Evolutionary conservation across 2,888 invertebrate species (phyloP), one percentile per base, ranked within the genome.

Genomic region (Campaea margaritaria): DNA sequence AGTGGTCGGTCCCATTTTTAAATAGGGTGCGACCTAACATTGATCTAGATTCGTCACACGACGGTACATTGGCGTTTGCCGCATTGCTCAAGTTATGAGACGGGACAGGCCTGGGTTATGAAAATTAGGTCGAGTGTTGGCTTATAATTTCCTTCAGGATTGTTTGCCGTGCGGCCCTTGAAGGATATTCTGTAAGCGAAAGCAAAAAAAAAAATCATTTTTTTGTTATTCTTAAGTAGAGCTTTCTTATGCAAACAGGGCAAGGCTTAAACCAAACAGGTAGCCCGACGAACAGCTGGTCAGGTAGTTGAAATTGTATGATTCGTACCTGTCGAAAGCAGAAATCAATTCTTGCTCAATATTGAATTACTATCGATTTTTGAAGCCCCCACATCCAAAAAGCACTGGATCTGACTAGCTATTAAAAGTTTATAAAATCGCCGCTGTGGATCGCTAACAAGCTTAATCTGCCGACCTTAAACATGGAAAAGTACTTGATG

Each of bases 1-100:
- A 73, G 68, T 69, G 64, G 66, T 58, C 62, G 53, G 73, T 66
- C 62, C 69, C 58, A 72, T 76, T 74, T 72, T 67, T 67, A 83
- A 78, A 76, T 76, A 70, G 82, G 77, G 67, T 82, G 67, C 73
- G 83, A 82, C 82, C 81, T 79, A 75, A 79, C 76, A 76, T 79
- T 81, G 79, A 73, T 78, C 83, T 80, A 81, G 75, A 74, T 79
- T 74, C 68, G 58, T 73, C 70, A 48, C 53, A 65, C 58, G 60
- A 68, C 62, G 57, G 65, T 64, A 63, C 56, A 61, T 48, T 53
- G 57, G 59, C 61, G 69, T 61, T 68, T 61, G 74, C 65, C 70
- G 67, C 72, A 72, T 68, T 65, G 63, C 67, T 59, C 62, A 63
- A 55, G 11, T 38, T 64, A 66, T 57, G 36, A 53, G 36, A 54